Conservation (phyloP, 2,797 vertebrate genomes). For the Eutrigla gurnardus region DNA sequence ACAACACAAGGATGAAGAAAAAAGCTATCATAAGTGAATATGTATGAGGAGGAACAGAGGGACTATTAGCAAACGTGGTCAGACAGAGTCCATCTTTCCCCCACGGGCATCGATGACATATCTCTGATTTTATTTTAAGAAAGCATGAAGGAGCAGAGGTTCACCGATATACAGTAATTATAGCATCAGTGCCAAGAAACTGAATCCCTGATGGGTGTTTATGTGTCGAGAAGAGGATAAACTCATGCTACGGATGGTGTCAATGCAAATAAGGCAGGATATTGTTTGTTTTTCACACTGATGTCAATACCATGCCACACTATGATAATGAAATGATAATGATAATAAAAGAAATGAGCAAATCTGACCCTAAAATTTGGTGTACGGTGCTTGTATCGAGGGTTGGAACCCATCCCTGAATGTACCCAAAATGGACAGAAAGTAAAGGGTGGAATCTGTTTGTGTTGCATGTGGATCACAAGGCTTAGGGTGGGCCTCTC, state of each 20-base stretch:
- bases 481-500: slow-evolving; percentile 57
- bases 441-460: slow-evolving; percentile 51
- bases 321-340: background rate
- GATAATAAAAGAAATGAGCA: background rate
- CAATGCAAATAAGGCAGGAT: background rate
- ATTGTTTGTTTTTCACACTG: background rate
- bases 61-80: slow-evolving; percentile 12
- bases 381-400: background rate
- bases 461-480: slow-evolving; percentile 46
- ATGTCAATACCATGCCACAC: background rate
- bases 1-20: background rate
- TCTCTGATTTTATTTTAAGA: background rate
- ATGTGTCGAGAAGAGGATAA: slow-evolving; percentile 1
- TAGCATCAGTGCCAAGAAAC: background rate
- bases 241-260: background rate
- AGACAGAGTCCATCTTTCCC: slow-evolving; percentile 24
- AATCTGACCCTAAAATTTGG: background rate
- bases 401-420: slow-evolving; percentile 1
- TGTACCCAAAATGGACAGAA: slow-evolving; percentile 27
- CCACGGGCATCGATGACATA: slow-evolving; percentile 10
- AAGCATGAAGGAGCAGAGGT: background rate
- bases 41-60: slow-evolving; percentile 1
- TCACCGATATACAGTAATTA: slow-evolving; percentile 3
- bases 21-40: background rate
- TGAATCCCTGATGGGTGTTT: background rate